Base-by-base conservation (phyloP, 2,888 invertebrate genomes). In the Norana najaformis region DNA sequence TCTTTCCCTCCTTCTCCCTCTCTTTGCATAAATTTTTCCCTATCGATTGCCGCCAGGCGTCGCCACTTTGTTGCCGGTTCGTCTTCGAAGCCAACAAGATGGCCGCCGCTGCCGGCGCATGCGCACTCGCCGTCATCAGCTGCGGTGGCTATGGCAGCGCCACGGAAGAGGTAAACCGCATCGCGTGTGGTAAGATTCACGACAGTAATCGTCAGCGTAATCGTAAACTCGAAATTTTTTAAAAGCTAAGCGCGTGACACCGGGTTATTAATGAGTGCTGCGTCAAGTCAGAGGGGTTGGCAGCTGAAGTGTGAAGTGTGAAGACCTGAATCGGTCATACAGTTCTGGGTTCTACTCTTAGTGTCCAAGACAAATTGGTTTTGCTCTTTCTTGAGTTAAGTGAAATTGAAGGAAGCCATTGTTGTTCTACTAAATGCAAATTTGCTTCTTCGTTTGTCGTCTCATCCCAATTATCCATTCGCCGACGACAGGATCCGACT, bases 11-110 rank as follows among this genome's bases (percentile, higher is more conserved):
- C 53, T 13, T 16, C 47, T 23, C 23, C n/a, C 30, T 30, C n/a
- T n/a, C 69, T 30, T n/a, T 69, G 69, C 69, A 69, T 69, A 69
- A 69, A 69, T 69, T 69, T 69, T 69, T 69, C 69, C 69, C 69
- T 69, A 69, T 69, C 69, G 69, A 69, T 69, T 69, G 69, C 69
- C 69, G 30, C 30, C n/a, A 13, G 69, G 69, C 69, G 30, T 69
- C 69, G 69, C n/a, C 69, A 69, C 69, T 69, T 69, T 69, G 69
- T 69, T n/a, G 69, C 69, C n/a, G n/a, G n/a, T 69, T 69, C 69
- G 69, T 69, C 47, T 47, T 47, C 47, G 47, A 23, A 23, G 47
- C 47, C 47, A 8, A 47, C 69, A 69, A 69, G 69, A 69, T 69
- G 69, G 69, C 69, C 69, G 69, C 69, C 69, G 69, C 69, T n/a